Evolutionary conservation across 35 echinoderm and acorn worm genomes (phyloP), one percentile per base, ranked within the genome.

Genomic region (Lytechinus variegatus): DNA sequence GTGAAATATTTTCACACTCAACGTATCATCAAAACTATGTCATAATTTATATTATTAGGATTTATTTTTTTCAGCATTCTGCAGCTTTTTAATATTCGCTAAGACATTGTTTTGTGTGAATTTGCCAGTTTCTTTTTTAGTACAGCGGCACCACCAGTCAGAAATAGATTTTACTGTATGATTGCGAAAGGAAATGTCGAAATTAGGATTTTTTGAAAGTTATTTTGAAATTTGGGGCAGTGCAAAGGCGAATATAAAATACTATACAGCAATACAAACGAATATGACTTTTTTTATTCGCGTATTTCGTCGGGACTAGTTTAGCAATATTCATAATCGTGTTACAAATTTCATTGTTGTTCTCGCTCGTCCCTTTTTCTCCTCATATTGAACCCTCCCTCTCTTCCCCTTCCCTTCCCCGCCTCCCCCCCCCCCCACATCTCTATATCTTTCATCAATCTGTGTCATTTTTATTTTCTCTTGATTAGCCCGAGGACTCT

Each of bases 231-330:
- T 79, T 79, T 16, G 66, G 66, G 66, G n/a, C 4, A 79, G 66
- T 79, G 66, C 66, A 79, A 79, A 79, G 66, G 66, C 66, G 66
- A 79, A 79, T 79, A 79, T 24, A 79, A 79, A n/a, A 24, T 79
- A 79, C 19, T 79, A n/a, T n/a, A 79, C 66, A 79, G 66, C 66
- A 79, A 79, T 79, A 79, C 66, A 24, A 24, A 71, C 19, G 66
- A 16, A 24, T n/a, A 79, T 19, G 16, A 79, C 66, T 79, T 16
- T 24, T 79, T 79, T 79, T 44, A 44, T 44, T 44, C 66, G 24
- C n/a, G 6, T 19, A 79, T 79, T 79, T 79, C 66, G 19, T 24
- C 16, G 8, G 57, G 14, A 24, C 19, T 79, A n/a, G 66, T 24
- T 79, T 79, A 5, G 66, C 66, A 79, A 79, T 79, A 79, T 79